Evolutionary conservation across 2,888 invertebrate species (phyloP).

Genomic region (Pyrgus malvae): DNA sequence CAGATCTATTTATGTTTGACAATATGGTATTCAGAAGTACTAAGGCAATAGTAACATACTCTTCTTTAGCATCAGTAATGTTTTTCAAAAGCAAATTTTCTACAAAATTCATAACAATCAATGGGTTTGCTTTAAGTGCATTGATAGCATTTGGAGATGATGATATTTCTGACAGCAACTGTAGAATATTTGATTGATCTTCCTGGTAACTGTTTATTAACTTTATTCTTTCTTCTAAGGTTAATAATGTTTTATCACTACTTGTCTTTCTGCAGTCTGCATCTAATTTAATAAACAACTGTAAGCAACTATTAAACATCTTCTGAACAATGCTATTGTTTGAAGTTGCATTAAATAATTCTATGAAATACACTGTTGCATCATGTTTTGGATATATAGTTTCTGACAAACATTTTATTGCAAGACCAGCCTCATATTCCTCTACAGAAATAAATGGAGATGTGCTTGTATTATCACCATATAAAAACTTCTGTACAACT

Average conservation of each 20-base stretch:
- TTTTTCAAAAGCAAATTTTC: conserved; percentile 61
- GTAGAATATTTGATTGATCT: conserved; percentile 70
- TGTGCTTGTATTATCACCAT: conserved; percentile 42
- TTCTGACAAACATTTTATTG: conserved; percentile 50
- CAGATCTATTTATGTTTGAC: conserved; percentile 47
- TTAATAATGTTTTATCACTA: conserved; percentile 55
- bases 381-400: conserved; percentile 44
- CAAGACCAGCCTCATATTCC: conserved; percentile 65
- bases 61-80: conserved; percentile 47
- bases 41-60: conserved; percentile 66
- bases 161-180: conserved; percentile 75
- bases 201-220: conserved; percentile 53
- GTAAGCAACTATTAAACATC: conserved; percentile 56
- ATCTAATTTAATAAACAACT: conserved; percentile 53
- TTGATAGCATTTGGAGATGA: conserved; percentile 64
- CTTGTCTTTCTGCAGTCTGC: conserved; percentile 40
- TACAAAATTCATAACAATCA: conserved; percentile 70
- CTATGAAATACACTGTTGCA: conserved; percentile 52
- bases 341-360: conserved; percentile 49
- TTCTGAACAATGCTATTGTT: conserved; percentile 45
- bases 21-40: conserved; percentile 68
- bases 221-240: conserved; percentile 57
- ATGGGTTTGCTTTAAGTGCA: conserved; percentile 66
- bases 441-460: conserved; percentile 45
- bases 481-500: conserved; percentile 48